Evolutionary conservation across 1,140 invertebrate genomes (phyloP).

Genomic region (Drosophila burlai): DNA sequence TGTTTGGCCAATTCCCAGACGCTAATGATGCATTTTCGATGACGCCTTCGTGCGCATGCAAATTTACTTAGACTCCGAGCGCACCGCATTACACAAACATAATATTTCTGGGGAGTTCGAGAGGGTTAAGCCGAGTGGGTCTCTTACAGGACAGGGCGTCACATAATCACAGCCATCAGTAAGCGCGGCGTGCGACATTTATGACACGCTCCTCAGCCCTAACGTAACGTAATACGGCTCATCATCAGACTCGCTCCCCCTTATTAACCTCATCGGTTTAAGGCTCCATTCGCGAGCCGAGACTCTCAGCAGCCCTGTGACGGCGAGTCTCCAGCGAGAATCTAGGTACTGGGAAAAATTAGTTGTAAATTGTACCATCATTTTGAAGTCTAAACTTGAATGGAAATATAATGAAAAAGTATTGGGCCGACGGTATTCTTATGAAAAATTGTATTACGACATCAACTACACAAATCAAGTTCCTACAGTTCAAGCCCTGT

Average conservation of each 20-base stretch:
- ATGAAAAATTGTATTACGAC: background rate
- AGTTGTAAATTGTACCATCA: background rate
- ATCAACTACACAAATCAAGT: too few species aligned
- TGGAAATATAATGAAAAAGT: background rate
- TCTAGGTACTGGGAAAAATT: slow-evolving; percentile 5
- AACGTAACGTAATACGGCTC: slow-evolving; percentile 76
- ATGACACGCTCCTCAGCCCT: slow-evolving; percentile 66
- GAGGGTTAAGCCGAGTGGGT: background rate
- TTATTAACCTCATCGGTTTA: slow-evolving; percentile 73
- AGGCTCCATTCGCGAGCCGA: slow-evolving; percentile 39
- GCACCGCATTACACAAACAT: slow-evolving; percentile 44
- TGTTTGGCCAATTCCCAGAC: slow-evolving; percentile 78
- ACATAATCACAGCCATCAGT: slow-evolving; percentile 76
- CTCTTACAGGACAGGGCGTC: background rate
- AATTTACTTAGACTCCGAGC: slow-evolving; percentile 59
- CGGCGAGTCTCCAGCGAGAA: slow-evolving; percentile 3
- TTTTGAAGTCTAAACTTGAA: background rate
- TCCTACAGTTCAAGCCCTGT: too few species aligned
- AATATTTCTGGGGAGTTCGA: slow-evolving; percentile 3
- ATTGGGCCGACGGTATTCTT: background rate
- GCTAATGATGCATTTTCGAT: slow-evolving; percentile 82
- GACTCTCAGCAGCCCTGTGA: slow-evolving; percentile 59
- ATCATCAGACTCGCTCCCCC: slow-evolving; percentile 64
- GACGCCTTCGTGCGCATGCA: slow-evolving; percentile 71
- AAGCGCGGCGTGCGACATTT: slow-evolving; percentile 77